Evolutionary conservation across 2,113 vertebrate genomes (phyloP), one percentile per base, ranked within the genome.

Genomic region (Cacatua alba): DNA sequence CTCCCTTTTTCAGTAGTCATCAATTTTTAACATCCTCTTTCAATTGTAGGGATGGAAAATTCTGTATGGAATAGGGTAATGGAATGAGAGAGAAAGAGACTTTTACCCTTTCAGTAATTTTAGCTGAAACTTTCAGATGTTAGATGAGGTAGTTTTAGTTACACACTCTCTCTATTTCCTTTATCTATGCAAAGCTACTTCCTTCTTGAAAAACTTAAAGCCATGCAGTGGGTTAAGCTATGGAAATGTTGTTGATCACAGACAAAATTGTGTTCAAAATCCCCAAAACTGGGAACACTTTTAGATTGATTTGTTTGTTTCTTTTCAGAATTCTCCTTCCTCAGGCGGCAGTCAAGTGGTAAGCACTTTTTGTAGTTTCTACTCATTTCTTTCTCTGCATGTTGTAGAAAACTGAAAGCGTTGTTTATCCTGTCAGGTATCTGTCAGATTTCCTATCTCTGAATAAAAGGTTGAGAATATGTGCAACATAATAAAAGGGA

Each of bases 331-430:
- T 68, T 90, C 93, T 8, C 62, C 88, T 82, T 92, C 77, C 26
- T 44, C 92, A 11, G 96, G 94, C 1, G 88, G 90, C 79, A 90
- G 92, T 76, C 91, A 92, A 94, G 84, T 72, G 91, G 96, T 97
- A 96, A 96, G 95, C 43, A 80, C 19, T 65, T 63, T 52, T 53
- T 43, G 24, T 49, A 37, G 9, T 70, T 90, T 82, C 86, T 90
- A 49, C n/a, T 49, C 15, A 20, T 77, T 77, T 79, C 68, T 82
- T 75, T 57, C 35, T 57, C 17, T 19, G 59, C 9, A 5, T 52
- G 20, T 17, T 20, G 23, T 14, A 86, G 70, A 62, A 88, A 88
- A 62, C 5, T 20, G 35, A 23, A 77, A 49, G 28, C 29, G 21
- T 9, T 43, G 4, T 46, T 55, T 86, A 14, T 46, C 35, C 23